phyloP scores from a whole-genome alignment of 2,113 vertebrate species.

The Cnemophilus loriae region DNA sequence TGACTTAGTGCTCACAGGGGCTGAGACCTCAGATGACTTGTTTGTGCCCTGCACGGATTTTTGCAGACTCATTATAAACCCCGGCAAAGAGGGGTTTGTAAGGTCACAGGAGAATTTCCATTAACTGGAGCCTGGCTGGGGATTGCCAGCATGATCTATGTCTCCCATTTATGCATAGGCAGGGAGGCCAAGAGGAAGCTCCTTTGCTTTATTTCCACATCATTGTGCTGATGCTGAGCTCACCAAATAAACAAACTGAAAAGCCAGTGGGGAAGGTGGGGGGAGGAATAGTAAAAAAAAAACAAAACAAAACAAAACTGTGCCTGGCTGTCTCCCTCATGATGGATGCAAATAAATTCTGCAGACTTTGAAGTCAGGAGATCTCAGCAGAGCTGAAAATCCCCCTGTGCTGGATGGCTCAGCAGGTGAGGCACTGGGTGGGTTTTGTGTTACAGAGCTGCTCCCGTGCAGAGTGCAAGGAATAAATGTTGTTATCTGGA shows the following conservation, averaged over 20 bases:
- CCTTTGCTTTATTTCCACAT: slow-evolving; percentile 42
- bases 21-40: slow-evolving; percentile 6
- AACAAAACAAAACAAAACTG: too few species aligned
- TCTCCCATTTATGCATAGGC: slow-evolving; percentile 8
- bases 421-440: neutral
- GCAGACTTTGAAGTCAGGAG: neutral
- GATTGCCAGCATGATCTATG: slow-evolving; percentile 17
- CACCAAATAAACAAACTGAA: slow-evolving; percentile 43
- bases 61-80: slow-evolving; percentile 51
- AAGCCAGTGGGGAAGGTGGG: neutral
- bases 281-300: neutral
- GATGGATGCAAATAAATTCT: slow-evolving; percentile 8
- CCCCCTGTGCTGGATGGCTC: neutral
- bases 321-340: neutral
- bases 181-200: slow-evolving; percentile 4
- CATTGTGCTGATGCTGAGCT: slow-evolving; percentile 39
- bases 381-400: slow-evolving; percentile 1
- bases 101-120: slow-evolving; percentile 44
- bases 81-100: neutral
- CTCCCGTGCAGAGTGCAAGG: neutral
- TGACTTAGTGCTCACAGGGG: neutral
- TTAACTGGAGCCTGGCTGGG: slow-evolving; percentile 9
- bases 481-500: neutral
- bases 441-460: neutral
- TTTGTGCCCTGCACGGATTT: slow-evolving; percentile 9